Percentiles rank a stretch among this genome's conserved stretches.
These are phyloP conservation scores for Galerucella nymphaeae DNA, from an alignment of 2,888 invertebrate genomes.

Conservation along the genomic window DNA sequence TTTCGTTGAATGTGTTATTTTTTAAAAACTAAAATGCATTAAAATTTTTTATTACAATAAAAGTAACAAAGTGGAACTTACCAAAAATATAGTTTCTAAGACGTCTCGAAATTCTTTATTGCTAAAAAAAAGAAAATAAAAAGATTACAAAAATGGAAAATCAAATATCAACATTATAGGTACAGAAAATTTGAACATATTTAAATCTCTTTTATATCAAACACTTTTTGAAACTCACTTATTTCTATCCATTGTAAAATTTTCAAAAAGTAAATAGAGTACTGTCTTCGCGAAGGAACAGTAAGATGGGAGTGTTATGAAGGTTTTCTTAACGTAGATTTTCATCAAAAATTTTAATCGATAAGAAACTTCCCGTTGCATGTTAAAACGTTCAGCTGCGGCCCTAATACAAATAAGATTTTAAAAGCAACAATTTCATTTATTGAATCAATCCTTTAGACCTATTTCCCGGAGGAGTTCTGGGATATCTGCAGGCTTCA, in stretches of 20 bases:
- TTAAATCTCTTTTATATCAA: no score
- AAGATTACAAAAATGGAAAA: not conserved
- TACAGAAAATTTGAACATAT: no score
- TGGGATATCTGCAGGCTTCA: no score
- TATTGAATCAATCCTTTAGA: not conserved
- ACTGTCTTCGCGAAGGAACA: not conserved
- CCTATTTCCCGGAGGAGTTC: no score
- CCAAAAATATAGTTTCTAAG: conserved; percentile 21
- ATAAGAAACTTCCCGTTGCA: conserved; percentile 25
- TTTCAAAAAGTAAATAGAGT: not conserved
- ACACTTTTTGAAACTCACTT: conserved; percentile 15
- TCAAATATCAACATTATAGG: no score
- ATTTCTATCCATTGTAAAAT: not conserved
- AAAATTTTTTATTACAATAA: not conserved
- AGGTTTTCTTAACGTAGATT: conserved; percentile 23
- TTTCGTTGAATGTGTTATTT: conserved; percentile 20
- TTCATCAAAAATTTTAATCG: conserved; percentile 22
- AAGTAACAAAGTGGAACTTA: not conserved
- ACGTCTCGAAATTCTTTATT: conserved; percentile 15
- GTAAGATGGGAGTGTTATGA: conserved; percentile 12
- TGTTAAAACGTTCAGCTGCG: conserved; percentile 23
- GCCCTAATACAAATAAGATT: conserved; percentile 12
- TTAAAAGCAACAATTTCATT: not conserved
- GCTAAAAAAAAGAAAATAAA: conserved; percentile 12
- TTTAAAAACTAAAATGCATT: conserved; percentile 27